phyloP scores from a whole-genome alignment of 2,797 vertebrate species.

The Gymnocypris eckloni region DNA sequence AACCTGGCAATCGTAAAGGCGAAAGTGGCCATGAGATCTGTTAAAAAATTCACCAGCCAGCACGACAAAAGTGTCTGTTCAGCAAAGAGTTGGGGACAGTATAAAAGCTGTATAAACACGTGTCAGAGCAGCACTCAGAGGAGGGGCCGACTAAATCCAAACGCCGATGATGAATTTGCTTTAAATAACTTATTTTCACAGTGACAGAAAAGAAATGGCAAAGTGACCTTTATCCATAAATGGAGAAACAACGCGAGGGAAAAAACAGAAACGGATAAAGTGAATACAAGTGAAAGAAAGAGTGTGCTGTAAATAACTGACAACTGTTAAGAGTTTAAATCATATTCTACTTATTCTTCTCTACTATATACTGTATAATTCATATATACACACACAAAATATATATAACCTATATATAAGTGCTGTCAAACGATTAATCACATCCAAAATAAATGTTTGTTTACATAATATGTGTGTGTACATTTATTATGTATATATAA shows the following conservation, averaged over 20 bases:
- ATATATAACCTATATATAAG: too few species aligned
- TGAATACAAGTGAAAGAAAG: constrained; percentile 1
- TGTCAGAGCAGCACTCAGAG: constrained; percentile 55
- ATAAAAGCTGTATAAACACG: constrained; percentile 64
- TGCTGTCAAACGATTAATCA: too few species aligned
- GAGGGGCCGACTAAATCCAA: constrained; percentile 36
- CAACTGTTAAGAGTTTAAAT: not conserved
- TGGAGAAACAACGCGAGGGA: constrained; percentile 25
- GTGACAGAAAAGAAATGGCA: constrained; percentile 46
- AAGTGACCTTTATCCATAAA: constrained; percentile 22
- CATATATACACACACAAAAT: too few species aligned
- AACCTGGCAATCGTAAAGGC: constrained; percentile 51
- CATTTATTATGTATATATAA: too few species aligned
- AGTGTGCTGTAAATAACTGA: not conserved
- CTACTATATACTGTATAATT: too few species aligned
- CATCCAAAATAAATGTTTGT: too few species aligned
- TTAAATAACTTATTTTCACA: constrained; percentile 65
- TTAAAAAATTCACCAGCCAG: constrained; percentile 68
- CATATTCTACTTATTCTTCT: not conserved
- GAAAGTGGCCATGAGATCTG: constrained; percentile 53
- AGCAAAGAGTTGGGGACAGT: constrained; percentile 63
- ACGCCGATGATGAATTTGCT: constrained; percentile 59
- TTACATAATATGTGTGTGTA: too few species aligned
- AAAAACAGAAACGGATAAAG: not conserved
- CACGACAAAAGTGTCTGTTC: constrained; percentile 62